A percentile compares a stretch with the other conserved stretches of the same genome.
Conservation (phyloP, 2,113 vertebrate genomes). For the Oncorhynchus mykiss region DNA sequence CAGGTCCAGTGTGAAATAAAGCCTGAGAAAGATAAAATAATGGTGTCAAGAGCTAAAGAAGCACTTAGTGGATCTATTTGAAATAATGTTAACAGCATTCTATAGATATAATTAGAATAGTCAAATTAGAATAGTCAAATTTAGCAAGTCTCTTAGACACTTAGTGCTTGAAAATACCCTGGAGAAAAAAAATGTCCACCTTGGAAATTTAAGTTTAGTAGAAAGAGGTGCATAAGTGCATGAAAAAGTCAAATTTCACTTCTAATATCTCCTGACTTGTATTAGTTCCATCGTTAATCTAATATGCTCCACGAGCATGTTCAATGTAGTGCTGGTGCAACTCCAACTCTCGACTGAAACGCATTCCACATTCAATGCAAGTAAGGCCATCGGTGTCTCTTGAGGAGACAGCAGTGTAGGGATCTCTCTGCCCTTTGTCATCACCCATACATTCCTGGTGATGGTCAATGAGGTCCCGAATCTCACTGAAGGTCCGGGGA, state of each 20-base stretch:
- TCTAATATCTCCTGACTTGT: neutral
- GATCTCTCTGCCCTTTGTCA: slow-evolving; percentile 21
- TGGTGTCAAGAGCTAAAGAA: neutral
- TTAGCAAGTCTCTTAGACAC: neutral
- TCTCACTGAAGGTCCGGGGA: slow-evolving; percentile 61
- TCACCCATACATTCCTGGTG: slow-evolving; percentile 65
- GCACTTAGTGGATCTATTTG: neutral
- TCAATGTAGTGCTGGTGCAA: slow-evolving; percentile 71
- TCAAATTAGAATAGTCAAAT: neutral
- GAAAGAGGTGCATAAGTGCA: neutral
- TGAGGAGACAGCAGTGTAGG: slow-evolving; percentile 23
- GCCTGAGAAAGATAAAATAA: slow-evolving; percentile 27
- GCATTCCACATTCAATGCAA: slow-evolving; percentile 70
- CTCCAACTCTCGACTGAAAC: slow-evolving; percentile 60
- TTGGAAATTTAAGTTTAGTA: neutral
- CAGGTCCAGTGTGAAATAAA: slow-evolving; percentile 53
- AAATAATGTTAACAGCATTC: neutral
- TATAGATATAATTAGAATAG: neutral
- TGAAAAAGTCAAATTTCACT: neutral
- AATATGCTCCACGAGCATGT: slow-evolving; percentile 46
- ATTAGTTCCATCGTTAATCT: slow-evolving; percentile 2
- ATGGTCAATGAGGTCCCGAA: slow-evolving; percentile 66
- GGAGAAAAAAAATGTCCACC: neutral
- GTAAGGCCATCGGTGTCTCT: slow-evolving; percentile 48
- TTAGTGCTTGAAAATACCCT: slow-evolving; percentile 1